phyloP scores from a whole-genome alignment of 2,888 invertebrate genomes.

The Physocephala rufipes region DNA sequence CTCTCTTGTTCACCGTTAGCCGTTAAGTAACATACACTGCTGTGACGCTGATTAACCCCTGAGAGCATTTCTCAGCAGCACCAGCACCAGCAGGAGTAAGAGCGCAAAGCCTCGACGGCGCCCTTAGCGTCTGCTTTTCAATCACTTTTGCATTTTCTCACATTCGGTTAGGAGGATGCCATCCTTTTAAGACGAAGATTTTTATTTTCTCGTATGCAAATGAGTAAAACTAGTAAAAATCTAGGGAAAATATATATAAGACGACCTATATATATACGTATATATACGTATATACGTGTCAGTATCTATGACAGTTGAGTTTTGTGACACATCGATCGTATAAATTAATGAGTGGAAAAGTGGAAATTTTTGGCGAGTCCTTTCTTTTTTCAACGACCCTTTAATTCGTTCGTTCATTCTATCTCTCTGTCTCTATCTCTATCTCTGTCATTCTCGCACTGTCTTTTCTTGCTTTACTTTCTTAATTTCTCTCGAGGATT shows the following conservation, averaged over 20 bases:
- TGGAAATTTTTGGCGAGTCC: conserved; percentile 15
- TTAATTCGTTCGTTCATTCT: too few species aligned
- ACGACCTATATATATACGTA: background rate
- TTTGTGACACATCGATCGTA: conserved; percentile 5
- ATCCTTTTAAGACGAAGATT: conserved; percentile 15
- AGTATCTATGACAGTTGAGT: too few species aligned
- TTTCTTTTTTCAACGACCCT: background rate
- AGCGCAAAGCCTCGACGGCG: too few species aligned
- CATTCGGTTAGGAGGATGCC: background rate
- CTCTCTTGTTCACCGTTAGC: conserved; percentile 15
- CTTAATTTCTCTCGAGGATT: background rate
- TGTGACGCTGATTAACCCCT: conserved; percentile 8
- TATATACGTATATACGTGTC: background rate
- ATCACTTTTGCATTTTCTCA: background rate
- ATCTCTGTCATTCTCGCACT: too few species aligned
- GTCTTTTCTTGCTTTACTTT: too few species aligned
- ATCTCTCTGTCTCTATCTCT: too few species aligned
- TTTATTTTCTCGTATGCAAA: conserved; percentile 28
- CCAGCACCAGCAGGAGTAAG: too few species aligned
- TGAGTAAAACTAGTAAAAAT: conserved; percentile 16
- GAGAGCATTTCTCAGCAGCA: background rate
- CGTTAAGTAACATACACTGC: background rate
- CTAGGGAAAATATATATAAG: background rate
- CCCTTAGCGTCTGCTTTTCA: background rate
- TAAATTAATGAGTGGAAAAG: conserved; percentile 24